Base-by-base conservation (phyloP, 2,888 invertebrate genomes). In the Diadegma fenestrale region DNA sequence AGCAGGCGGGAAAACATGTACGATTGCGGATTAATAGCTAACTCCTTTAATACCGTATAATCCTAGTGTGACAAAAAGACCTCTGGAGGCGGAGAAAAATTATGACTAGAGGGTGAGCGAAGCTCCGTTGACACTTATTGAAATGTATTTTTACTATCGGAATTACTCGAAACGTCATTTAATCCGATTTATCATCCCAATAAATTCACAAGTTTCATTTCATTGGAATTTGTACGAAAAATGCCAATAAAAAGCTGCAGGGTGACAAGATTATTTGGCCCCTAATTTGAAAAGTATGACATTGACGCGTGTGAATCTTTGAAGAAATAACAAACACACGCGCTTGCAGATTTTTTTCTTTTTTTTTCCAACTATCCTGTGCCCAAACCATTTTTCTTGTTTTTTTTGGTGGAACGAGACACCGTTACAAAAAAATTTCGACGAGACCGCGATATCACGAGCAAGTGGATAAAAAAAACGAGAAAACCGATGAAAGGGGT, bases 1-100 rank as follows among this genome's bases (percentile, higher is more conserved):
- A 43, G 26, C 41, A 41, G 54, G 37, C 37, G 37, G 17, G 37
- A 63, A 82, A 77, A 73, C 63, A 61, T 69, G 43, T 80, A 77
- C 82, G 80, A 82, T 86, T 73, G 80, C 82, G 85, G 80, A 86
- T 86, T 86, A 80, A 86, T 82, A 80, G 77, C 77, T 77, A 82
- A 86, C 68, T 72, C 77, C 68, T 54, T 77, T 83, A 82, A 82
- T 83, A 73, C 72, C 80, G 80, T 80, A 72, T 82, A 72, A 82
- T 80, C 68, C 48, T 5, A 68, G 54, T 17, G 30, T 37, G 58
- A 79, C 14, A 51, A 14, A 41, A 30, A 54, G 33, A 19, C 19
- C 54, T n/a, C n/a, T 10, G 54, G 30, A 37, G 51, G 41, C 26
- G 19, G 41, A 22, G 37, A 14, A 58, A 22, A 66, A 37, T n/a